phyloP scores from a whole-genome alignment of 1,140 invertebrate genomes.

The Drosophila gunungcola region DNA sequence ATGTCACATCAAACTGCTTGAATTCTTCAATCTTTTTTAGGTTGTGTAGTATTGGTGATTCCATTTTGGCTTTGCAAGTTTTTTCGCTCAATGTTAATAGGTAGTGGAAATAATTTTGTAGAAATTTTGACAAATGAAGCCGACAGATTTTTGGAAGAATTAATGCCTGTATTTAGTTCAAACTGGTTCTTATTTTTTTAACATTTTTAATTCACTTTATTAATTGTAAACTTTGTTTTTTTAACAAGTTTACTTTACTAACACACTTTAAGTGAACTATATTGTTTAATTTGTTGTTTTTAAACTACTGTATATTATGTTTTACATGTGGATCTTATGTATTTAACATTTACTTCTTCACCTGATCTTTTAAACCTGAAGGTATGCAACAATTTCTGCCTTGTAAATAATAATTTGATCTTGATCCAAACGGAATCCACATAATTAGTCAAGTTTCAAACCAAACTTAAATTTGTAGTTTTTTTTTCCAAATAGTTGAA shows the following conservation, averaged over 20 bases:
- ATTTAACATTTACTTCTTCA: background rate
- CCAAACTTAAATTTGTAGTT: background rate
- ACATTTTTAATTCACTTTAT: background rate
- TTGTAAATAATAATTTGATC: background rate
- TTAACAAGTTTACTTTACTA: too few species aligned
- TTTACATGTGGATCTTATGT: background rate
- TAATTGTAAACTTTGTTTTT: too few species aligned
- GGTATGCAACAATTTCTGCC: background rate
- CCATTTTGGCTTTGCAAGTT: background rate
- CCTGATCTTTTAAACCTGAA: background rate
- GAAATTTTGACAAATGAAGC: background rate
- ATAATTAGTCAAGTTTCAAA: slow-evolving; percentile 4
- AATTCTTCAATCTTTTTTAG: background rate
- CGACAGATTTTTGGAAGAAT: background rate
- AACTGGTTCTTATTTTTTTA: background rate
- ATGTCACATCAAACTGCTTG: slow-evolving; percentile 1
- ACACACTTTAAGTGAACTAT: too few species aligned
- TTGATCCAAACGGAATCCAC: background rate
- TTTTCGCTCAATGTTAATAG: background rate
- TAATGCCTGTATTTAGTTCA: background rate
- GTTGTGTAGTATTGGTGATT: background rate
- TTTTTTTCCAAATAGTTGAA: too few species aligned
- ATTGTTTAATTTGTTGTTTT: too few species aligned
- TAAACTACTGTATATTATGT: too few species aligned
- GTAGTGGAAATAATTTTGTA: background rate